Base-by-base conservation (phyloP, 2,113 vertebrate species). In the Tretioscincus oriximinensis region DNA sequence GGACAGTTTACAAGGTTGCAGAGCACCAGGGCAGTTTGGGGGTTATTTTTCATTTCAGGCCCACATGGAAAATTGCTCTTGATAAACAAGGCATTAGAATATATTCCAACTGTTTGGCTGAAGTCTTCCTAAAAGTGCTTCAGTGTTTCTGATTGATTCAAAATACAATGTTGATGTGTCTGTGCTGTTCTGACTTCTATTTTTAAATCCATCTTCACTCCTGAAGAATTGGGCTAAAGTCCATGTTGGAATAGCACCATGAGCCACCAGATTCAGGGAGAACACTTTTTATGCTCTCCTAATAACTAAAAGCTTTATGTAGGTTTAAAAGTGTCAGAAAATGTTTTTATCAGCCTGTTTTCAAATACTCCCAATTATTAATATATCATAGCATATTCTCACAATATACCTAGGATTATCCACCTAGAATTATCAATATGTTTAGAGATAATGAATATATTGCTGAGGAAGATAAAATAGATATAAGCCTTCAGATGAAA, bases 51-150 rank as follows among this genome's bases (percentile, higher is more conserved):
- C 71, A 21, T 47, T 69, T 68, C 35, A 69, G 65, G 60, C 7
- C n/a, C 45, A 70, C n/a, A 29, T 21, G 61, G 54, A n/a, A 69
- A 69, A 69, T 76, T 81, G 54, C 54, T 81, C 12, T 31, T 69
- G 21, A 75, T 45, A 60, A 81, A 74, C 63, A 67, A 29, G 31
- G 51, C 64, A 20, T 54, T 16, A 45, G 28, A 2, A 31, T 29
- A 21, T 26, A 11, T 75, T 16, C 58, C 16, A 81, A 9, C 31
- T 73, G 22, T 35, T 73, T 81, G 51, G 61, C 70, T 61, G 66
- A 35, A 73, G 20, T 66, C 47, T 66, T 73, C 47, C 71, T 54
- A 74, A 66, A 66, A 4, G 21, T 81, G 29, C 22, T 58, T n/a
- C 28, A 41, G 16, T 26, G 5, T 67, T 47, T 7, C n/a, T 5